These are phyloP conservation scores for Endomychus coccineus DNA, from an alignment of 2,888 invertebrate species.

Conservation along the genomic window DNA sequence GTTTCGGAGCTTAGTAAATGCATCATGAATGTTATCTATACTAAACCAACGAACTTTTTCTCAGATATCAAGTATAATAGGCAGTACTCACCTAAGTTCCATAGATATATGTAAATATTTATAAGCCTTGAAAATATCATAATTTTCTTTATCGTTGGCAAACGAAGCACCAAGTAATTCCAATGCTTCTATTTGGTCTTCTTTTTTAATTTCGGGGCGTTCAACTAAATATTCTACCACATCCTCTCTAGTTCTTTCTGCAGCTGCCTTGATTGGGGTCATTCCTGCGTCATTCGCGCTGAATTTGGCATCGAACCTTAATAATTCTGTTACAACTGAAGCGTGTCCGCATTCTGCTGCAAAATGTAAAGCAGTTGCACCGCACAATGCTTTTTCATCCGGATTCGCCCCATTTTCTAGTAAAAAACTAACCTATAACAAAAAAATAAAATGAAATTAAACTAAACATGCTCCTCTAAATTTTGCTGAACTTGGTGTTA, in stretches of 20 bases:
- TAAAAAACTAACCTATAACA: constrained; percentile 61
- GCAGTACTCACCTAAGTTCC: constrained; percentile 58
- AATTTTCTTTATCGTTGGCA: constrained; percentile 88
- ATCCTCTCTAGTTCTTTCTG: constrained; percentile 63
- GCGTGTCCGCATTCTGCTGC: constrained; percentile 83
- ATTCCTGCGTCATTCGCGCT: constrained; percentile 69
- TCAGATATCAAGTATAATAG: too few relatives aligned
- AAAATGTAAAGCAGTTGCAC: constrained; percentile 87
- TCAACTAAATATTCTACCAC: constrained; percentile 69
- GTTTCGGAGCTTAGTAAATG: too few relatives aligned
- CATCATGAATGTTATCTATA: too few relatives aligned
- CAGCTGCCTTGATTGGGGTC: constrained; percentile 80
- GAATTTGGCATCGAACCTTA: constrained; percentile 67
- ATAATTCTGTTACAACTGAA: constrained; percentile 66
- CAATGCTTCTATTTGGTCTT: constrained; percentile 72
- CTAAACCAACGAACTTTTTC: too few relatives aligned
- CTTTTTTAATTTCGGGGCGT: constrained; percentile 56
- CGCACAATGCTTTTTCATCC: constrained; percentile 77
- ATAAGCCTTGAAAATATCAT: constrained; percentile 70
- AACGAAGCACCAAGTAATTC: constrained; percentile 87
- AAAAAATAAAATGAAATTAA: too few relatives aligned
- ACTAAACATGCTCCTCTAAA: too few relatives aligned
- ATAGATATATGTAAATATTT: constrained; percentile 72
- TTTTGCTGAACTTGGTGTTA: too few relatives aligned
- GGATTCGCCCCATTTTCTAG: constrained; percentile 71